Evolutionary conservation across 2,113 vertebrate species (phyloP).

Genomic region (Tetrax tetrax): DNA sequence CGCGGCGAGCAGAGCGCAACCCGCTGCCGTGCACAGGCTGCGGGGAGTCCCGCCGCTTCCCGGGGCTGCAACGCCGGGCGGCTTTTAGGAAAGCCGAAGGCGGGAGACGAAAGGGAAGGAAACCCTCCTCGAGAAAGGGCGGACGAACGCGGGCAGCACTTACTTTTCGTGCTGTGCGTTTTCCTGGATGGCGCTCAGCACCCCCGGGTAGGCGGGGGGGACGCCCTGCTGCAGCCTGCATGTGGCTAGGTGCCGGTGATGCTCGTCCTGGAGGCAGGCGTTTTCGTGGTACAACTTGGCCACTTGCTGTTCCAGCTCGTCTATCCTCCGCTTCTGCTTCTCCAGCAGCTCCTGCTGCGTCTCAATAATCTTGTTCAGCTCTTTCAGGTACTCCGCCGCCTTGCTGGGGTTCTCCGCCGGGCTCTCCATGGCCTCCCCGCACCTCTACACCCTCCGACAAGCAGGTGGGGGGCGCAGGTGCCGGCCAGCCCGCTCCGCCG

Average conservation of each 20-base stretch:
- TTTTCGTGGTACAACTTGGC: slow-evolving; percentile 85
- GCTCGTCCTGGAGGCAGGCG: slow-evolving; percentile 84
- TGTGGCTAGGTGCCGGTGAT: slow-evolving; percentile 89
- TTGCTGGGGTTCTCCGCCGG: slow-evolving; percentile 88
- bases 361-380: slow-evolving; percentile 88
- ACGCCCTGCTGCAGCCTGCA: slow-evolving; percentile 81
- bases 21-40: background rate
- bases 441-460: background rate
- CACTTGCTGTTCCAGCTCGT: slow-evolving; percentile 90
- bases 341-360: slow-evolving; percentile 90
- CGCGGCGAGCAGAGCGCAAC: background rate
- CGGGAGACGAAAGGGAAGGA: background rate
- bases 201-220: slow-evolving; percentile 35
- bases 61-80: background rate
- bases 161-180: slow-evolving; percentile 83
- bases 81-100: background rate
- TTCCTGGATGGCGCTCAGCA: slow-evolving; percentile 81
- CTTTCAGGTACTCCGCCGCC: slow-evolving; percentile 88
- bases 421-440: slow-evolving; percentile 82
- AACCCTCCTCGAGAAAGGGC: background rate
- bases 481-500: slow-evolving; percentile 3
- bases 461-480: slow-evolving; percentile 16
- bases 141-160: slow-evolving; percentile 14
- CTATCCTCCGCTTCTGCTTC: slow-evolving; percentile 86
- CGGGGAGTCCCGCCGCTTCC: too few relatives aligned